Conservation (phyloP, 1,140 invertebrate genomes). For the Teleopsis dalmanni region DNA sequence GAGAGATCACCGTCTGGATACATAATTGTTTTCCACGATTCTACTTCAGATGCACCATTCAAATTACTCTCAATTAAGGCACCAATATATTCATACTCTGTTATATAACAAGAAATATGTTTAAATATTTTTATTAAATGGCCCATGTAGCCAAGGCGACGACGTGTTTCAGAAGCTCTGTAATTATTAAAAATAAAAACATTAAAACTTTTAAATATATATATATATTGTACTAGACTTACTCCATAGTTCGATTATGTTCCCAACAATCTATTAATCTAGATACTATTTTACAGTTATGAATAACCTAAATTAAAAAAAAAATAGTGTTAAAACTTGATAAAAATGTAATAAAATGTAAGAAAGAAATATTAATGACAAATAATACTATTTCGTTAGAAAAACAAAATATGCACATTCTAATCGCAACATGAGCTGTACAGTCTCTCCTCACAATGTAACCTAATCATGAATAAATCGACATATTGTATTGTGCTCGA, state of each 20-base stretch:
- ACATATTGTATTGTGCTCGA: too few relatives aligned
- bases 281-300: conserved; percentile 57
- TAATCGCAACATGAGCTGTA: too few relatives aligned
- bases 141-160: conserved; percentile 65
- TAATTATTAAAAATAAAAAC: background rate
- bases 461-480: too few relatives aligned
- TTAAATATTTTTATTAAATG: conserved; percentile 61
- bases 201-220: background rate
- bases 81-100: conserved; percentile 41
- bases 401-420: too few relatives aligned
- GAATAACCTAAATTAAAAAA: conserved; percentile 55
- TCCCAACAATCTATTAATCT: conserved; percentile 61
- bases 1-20: conserved; percentile 35
- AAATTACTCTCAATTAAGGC: conserved; percentile 34
- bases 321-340: background rate
- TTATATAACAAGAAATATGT: conserved; percentile 35
- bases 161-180: conserved; percentile 39
- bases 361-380: too few relatives aligned
- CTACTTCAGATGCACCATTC: conserved; percentile 23
- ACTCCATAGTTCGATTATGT: conserved; percentile 53
- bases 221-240: conserved; percentile 27
- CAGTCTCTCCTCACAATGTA: too few relatives aligned
- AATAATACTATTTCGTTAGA: too few relatives aligned
- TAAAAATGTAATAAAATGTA: background rate
- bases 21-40: conserved; percentile 33